phyloP scores from a whole-genome alignment of 2,113 vertebrate genomes.

The Ctenomys sociabilis region DNA sequence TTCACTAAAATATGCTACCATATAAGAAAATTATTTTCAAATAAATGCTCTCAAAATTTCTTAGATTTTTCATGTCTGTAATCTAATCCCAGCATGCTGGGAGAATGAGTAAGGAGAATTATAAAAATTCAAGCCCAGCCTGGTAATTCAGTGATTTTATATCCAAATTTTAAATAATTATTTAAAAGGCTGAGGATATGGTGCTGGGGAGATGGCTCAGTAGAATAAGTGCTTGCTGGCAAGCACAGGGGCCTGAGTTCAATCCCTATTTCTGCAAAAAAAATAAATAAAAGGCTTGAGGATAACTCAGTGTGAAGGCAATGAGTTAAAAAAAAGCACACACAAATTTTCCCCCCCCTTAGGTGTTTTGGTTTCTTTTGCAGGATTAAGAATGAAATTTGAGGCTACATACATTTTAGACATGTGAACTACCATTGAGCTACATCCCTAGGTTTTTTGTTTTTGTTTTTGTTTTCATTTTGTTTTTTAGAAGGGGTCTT shows the following conservation, averaged over 20 bases:
- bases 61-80: not conserved
- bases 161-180: not conserved
- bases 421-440: not conserved
- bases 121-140: not conserved
- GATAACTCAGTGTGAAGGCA: not conserved
- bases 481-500: not conserved
- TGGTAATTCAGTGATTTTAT: not conserved
- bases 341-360: not conserved
- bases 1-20: conserved; percentile 29
- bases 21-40: conserved; percentile 11
- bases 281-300: too few relatives aligned
- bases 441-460: not conserved
- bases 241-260: too few relatives aligned
- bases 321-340: not conserved
- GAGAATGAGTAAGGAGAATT: not conserved
- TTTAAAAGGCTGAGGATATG: not conserved
- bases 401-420: not conserved
- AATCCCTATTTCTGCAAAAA: too few relatives aligned
- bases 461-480: not conserved
- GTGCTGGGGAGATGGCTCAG: too few relatives aligned
- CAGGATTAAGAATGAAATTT: not conserved
- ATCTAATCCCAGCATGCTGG: not conserved
- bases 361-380: not conserved
- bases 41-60: not conserved
- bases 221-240: too few relatives aligned